Conservation (phyloP, 2,888 invertebrate genomes). For the Parelbella ahira region DNA sequence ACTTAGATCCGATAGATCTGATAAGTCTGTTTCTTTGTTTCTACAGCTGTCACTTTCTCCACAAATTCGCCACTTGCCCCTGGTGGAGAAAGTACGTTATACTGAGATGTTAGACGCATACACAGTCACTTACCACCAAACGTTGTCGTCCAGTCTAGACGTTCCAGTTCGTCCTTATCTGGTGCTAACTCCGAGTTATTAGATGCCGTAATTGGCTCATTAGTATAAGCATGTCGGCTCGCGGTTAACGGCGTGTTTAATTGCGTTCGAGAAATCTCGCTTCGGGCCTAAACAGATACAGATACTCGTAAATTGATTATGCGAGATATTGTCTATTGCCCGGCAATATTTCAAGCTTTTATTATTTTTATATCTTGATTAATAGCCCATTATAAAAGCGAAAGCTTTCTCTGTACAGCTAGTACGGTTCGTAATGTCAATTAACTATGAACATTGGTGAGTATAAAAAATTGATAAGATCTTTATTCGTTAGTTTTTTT, state of each 20-base stretch:
- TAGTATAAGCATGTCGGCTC: conserved; percentile 30
- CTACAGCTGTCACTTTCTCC: no score
- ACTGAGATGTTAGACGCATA: no score
- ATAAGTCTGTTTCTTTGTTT: no score
- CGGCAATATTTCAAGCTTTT: conserved; percentile 22
- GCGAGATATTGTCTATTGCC: conserved; percentile 21
- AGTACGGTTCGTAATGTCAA: no score
- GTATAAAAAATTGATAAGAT: no score
- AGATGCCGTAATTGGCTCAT: conserved; percentile 34
- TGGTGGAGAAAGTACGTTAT: no score
- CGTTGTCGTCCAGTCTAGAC: neutral
- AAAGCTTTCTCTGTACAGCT: conserved; percentile 3
- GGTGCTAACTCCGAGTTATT: conserved; percentile 30
- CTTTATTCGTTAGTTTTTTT: no score
- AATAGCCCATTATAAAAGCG: conserved; percentile 10
- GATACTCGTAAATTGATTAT: conserved; percentile 23
- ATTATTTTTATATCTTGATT: conserved; percentile 9
- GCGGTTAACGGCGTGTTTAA: conserved; percentile 27
- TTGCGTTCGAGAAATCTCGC: conserved; percentile 23
- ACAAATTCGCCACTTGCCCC: no score
- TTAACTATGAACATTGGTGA: no score
- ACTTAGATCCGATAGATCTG: no score
- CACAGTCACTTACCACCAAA: no score
- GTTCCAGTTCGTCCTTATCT: conserved; percentile 20
- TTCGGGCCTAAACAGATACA: conserved; percentile 21